These are phyloP conservation scores for Sinocyclocheilus grahami DNA, from an alignment of 2,113 vertebrate genomes.

Conservation along the genomic window DNA sequence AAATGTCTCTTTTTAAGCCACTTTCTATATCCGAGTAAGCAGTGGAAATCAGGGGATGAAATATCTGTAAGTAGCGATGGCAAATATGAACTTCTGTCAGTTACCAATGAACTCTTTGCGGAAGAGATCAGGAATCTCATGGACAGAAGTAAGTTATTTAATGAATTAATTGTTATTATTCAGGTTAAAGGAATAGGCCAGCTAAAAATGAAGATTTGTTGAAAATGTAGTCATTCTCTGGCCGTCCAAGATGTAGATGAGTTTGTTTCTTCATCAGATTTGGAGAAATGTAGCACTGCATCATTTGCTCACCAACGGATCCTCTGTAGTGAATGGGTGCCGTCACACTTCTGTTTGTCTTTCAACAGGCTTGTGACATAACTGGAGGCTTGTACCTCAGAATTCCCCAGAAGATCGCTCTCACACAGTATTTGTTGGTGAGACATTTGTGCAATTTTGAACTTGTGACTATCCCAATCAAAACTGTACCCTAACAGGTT, in stretches of 20 bases:
- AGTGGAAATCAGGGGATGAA: slow-evolving; percentile 75
- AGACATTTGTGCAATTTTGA: slow-evolving; percentile 57
- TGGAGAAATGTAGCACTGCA: neutral
- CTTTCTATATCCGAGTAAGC: slow-evolving; percentile 89
- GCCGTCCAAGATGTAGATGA: no score
- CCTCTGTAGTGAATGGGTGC: neutral
- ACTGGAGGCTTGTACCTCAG: slow-evolving; percentile 94
- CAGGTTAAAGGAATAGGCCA: neutral
- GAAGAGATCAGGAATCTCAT: slow-evolving; percentile 92
- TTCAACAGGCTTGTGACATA: slow-evolving; percentile 92
- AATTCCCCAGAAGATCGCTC: slow-evolving; percentile 87
- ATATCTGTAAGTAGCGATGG: slow-evolving; percentile 85
- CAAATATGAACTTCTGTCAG: slow-evolving; percentile 90
- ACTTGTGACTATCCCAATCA: neutral
- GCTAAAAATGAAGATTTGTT: neutral
- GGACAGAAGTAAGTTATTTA: slow-evolving; percentile 78
- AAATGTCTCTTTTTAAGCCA: slow-evolving; percentile 72
- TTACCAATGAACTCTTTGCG: slow-evolving; percentile 86
- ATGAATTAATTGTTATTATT: neutral
- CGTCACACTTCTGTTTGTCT: neutral
- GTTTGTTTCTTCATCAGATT: no score
- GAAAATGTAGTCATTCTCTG: no score
- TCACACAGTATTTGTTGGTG: slow-evolving; percentile 94
- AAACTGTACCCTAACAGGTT: neutral
- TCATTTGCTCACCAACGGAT: no score